These are phyloP conservation scores for Scortum barcoo DNA, from an alignment of 2,113 vertebrate species.

Conservation along the genomic window DNA sequence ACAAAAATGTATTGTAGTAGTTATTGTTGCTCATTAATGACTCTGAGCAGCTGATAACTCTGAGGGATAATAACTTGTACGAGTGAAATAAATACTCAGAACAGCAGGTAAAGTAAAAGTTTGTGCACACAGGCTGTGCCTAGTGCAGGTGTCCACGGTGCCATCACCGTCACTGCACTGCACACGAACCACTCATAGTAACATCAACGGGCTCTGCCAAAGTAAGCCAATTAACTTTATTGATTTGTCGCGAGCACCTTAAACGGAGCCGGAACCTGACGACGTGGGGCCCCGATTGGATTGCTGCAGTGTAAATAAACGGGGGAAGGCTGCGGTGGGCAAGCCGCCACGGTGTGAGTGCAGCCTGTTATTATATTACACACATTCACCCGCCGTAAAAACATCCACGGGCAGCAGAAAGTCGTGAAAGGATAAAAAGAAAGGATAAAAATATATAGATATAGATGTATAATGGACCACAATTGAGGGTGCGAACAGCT, in stretches of 20 bases:
- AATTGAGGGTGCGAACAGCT: not conserved
- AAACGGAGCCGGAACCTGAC: conserved; percentile 45
- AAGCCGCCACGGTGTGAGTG: conserved; percentile 31
- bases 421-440: not conserved
- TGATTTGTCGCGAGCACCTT: conserved; percentile 55
- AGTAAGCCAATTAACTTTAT: conserved; percentile 56
- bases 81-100: not conserved
- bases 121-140: not conserved
- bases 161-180: no score
- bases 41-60: not conserved
- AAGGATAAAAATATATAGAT: no score
- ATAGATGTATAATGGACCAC: not conserved
- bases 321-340: conserved; percentile 3
- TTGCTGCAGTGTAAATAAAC: conserved; percentile 40
- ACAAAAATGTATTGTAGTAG: not conserved
- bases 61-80: not conserved
- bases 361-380: conserved; percentile 24
- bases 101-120: not conserved
- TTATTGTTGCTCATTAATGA: not conserved
- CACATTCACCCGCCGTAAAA: not conserved
- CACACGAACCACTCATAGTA: conserved; percentile 11
- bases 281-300: conserved; percentile 27
- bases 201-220: conserved; percentile 35
- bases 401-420: not conserved
- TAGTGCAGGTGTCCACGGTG: not conserved